Percentiles rank a stretch among this genome's conserved stretches.
Conservation (phyloP, 1,140 invertebrate genomes). For the Triops longicaudatus region DNA sequence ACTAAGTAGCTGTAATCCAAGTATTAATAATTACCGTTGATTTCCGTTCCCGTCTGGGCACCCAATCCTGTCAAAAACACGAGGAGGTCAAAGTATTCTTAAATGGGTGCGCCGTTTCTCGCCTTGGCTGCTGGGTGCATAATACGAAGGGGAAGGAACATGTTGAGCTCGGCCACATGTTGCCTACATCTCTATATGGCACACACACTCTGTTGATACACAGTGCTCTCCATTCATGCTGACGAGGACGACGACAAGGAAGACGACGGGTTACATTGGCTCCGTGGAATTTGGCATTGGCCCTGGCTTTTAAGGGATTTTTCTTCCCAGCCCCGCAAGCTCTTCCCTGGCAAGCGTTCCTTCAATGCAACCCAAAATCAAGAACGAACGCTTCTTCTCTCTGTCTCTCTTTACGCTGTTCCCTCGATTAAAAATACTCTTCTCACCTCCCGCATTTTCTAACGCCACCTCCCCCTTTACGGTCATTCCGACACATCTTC, state of each 20-base stretch:
- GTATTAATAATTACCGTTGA: no score
- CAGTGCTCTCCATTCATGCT: conserved; percentile 14
- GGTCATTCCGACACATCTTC: not conserved
- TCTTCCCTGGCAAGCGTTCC: not conserved
- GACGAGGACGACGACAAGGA: not conserved
- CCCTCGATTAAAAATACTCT: not conserved
- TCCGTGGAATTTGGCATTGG: conserved; percentile 5
- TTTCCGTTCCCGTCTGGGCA: no score
- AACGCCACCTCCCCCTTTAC: not conserved
- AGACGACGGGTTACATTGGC: not conserved
- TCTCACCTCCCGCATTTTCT: not conserved
- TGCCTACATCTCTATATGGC: not conserved
- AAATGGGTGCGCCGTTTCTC: not conserved
- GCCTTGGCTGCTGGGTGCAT: not conserved
- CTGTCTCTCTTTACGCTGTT: not conserved
- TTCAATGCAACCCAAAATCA: not conserved
- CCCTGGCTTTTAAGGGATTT: not conserved
- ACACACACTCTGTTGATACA: not conserved
- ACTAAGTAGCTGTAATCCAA: no score
- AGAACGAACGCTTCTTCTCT: conserved; percentile 6
- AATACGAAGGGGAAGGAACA: no score
- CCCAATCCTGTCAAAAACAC: no score
- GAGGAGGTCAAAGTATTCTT: no score
- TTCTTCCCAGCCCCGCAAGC: not conserved
- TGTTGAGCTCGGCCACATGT: not conserved